A percentile compares a stretch with the other conserved stretches of the same genome.
phyloP scores from a whole-genome alignment of 2,797 vertebrate genomes.

The Danio albolineatus region DNA sequence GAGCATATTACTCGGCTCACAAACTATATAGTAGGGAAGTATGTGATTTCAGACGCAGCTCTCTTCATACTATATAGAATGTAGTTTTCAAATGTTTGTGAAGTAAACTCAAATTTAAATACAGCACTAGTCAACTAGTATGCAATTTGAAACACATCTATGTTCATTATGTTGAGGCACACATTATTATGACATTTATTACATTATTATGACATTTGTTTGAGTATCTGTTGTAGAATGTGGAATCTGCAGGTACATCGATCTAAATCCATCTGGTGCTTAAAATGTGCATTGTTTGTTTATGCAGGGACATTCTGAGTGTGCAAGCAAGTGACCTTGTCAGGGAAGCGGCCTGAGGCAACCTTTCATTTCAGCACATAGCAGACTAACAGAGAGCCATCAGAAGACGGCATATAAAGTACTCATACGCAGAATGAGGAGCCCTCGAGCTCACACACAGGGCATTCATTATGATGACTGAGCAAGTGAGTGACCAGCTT shows the following conservation, averaged over 20 bases:
- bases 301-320: constrained; percentile 26
- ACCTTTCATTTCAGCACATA: constrained; percentile 46
- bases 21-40: too few species aligned
- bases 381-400: constrained; percentile 60
- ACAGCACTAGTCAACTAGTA: too few species aligned
- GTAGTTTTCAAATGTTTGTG: too few species aligned
- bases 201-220: too few species aligned
- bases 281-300: constrained; percentile 40
- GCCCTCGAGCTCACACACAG: constrained; percentile 18
- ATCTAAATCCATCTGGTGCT: constrained; percentile 14
- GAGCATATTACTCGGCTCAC: too few species aligned
- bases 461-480: constrained; percentile 49
- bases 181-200: too few species aligned
- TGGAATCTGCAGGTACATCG: background rate
- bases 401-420: constrained; percentile 58
- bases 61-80: too few species aligned
- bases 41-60: too few species aligned
- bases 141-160: too few species aligned
- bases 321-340: constrained; percentile 55
- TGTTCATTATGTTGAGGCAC: too few species aligned
- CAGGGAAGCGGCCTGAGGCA: constrained; percentile 44
- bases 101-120: too few species aligned
- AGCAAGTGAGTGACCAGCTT: constrained; percentile 43
- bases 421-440: constrained; percentile 57
- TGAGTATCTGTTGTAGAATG: too few species aligned